phyloP scores from a whole-genome alignment of 2,113 vertebrate genomes.

The Heptranchias perlo region DNA sequence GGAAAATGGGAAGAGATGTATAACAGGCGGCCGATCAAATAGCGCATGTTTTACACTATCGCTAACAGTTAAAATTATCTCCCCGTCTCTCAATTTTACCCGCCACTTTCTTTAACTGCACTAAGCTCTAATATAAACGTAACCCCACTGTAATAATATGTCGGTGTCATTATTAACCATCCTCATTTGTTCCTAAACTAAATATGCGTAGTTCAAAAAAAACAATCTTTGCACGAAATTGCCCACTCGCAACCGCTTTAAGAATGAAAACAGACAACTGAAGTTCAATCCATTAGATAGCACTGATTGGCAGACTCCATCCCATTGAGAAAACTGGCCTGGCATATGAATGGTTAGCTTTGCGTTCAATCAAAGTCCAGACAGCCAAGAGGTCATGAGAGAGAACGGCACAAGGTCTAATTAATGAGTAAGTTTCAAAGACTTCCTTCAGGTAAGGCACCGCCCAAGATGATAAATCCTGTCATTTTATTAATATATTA shows the following conservation, averaged over 20 bases:
- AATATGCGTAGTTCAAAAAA: background rate
- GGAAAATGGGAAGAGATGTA: no score
- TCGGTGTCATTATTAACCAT: background rate
- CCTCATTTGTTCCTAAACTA: background rate
- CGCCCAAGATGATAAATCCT: background rate
- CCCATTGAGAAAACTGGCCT: conserved; percentile 11
- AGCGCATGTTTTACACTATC: background rate
- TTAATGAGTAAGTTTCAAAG: conserved; percentile 27
- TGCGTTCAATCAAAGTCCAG: conserved; percentile 11
- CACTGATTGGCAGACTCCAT: background rate
- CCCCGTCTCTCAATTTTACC: background rate
- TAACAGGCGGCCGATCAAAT: no score
- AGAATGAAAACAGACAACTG: conserved; percentile 11
- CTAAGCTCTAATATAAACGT: background rate
- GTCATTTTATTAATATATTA: conserved; percentile 30
- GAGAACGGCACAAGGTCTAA: conserved; percentile 6
- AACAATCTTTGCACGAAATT: background rate
- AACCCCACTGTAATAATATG: background rate
- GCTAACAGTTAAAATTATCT: background rate
- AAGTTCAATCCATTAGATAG: background rate
- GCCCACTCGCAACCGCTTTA: background rate
- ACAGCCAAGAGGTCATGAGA: background rate
- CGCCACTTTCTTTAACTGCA: background rate
- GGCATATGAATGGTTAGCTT: conserved; percentile 22
- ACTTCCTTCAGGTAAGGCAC: background rate